Base-by-base conservation (phyloP, 2,888 invertebrate species). In the Nipponacmea schrenckii region DNA sequence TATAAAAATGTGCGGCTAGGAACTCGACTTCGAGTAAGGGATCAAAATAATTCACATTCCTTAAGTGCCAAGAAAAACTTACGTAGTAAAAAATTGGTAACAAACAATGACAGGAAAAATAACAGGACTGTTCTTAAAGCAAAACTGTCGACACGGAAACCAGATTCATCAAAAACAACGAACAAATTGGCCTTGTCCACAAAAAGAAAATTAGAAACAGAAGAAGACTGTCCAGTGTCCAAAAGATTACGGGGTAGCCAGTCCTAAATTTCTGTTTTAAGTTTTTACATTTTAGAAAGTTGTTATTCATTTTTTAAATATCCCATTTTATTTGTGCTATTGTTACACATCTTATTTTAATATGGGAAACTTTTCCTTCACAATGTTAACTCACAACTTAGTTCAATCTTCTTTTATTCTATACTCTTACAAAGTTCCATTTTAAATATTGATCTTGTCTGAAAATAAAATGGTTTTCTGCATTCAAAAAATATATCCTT, bases 131-230 rank as follows among this genome's bases (percentile, higher is more conserved):
- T 79, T 24, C 62, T 71, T 5, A 66, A 74, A 14, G 78, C 75
- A 10, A 68, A 73, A 24, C 68, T 69, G 62, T 75, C 77, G 14
- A 75, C 78, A 20, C 72, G 75, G 62, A 75, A 75, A 68, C 74
- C 78, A 17, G 77, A 77, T 62, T 67, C 69, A 64, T 45, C 73
- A 15, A 69, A 74, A 26, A 31, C 44, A 24, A 27, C 48, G n/a
- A 62, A 50, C 14, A 70, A 65, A 27, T 15, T 31, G 10, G n/a
- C 44, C 17, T 15, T 27, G 8, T 27, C 65, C 26, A 17, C 39
- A 15, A 70, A 70, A 26, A 65, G 70, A 14, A 70, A 70, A 48
- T 50, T 50, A 26, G 70, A 64, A n/a, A 56, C 62, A n/a, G 39
- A 27, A n/a, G 56, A 65, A 20, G 45, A 62, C 50, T 65, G 66